Base-by-base conservation (phyloP, 2,888 invertebrate species). In the Hypsopygia costalis region DNA sequence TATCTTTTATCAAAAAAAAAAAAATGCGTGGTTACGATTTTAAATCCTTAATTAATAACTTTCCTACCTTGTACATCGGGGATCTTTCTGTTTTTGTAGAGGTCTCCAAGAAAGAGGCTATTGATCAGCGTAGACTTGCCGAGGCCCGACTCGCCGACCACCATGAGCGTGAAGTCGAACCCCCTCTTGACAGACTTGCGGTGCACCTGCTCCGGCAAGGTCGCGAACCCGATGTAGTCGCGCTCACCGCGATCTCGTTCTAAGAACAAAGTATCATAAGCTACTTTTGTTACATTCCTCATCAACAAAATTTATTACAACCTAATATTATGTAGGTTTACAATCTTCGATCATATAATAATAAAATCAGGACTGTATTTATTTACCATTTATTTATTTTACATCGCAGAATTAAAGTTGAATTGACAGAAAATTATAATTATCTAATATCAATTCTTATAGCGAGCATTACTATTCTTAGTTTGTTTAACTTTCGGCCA, bases 91-190 rank as follows among this genome's bases (percentile, higher is more conserved):
- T 94, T 95, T 77, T 95, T 95, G 85, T 98, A 98, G 16, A 98
- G 91, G 75, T 98, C 98, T 41, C 96, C 97, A 52, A 98, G 91
- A 78, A 98, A 98, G 36, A 98, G 91, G 68, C 97, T 97, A 89
- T 98, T 98, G 74, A 98, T 94, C 38, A 98, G 91, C 0, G 98
- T 98, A 0, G 97, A 98, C 80, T 98, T 98, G 42, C 98, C 98
- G 36, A 98, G 90, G 0, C 98, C 98, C 0, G 95, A 94, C 81
- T 98, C 98, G 21, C 98, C 98, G 22, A 98, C 95, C 10, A 98
- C 98, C 97, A 98, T 97, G 51, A 98, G 88, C 0, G 98, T 98
- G 82, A 98, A 98, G 80, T 98, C 98, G 81, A 98, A 98, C 40
- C 98, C 98, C 62, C 96, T 92, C 85, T 98, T 98, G 38, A 98